Evolutionary conservation across 2,113 vertebrate species (phyloP), one percentile per base, ranked within the genome.

Genomic region (Sinosuthora webbiana): DNA sequence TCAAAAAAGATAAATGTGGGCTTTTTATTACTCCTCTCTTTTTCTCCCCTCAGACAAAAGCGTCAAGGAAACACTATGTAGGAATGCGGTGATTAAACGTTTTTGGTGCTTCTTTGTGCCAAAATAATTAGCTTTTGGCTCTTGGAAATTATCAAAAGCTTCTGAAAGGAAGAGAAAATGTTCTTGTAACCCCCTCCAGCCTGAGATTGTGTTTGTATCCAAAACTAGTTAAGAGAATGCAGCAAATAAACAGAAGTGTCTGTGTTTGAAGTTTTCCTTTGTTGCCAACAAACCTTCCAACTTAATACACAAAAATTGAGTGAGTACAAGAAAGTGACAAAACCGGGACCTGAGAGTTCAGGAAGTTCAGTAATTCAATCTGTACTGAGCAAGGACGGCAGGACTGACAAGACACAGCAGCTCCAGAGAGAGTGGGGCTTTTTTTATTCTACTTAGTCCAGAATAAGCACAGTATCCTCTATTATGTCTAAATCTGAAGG

Each of bases 251-350:
- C 64, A 75, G 69, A 56, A 93, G 35, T 5, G 4, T 56, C 79
- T n/a, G 83, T 21, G 59, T 90, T 56, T 67, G 21, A 63, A 88
- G 15, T 74, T 83, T 47, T 88, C 17, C 47, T 89, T 77, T 53
- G 49, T 64, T 83, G 83, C 73, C 57, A 81, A 42, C 37, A 89
- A 90, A 73, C 10, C 30, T 86, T 86, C 63, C 39, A 55, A 59
- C 15, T 81, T 56, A 47, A 64, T 23, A 75, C 13, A 65, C n/a
- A 89, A 63, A 91, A 92, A 68, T 15, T 0, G 2, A 83, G 30
- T 52, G 28, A 87, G 90, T 56, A 75, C 71, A 83, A 90, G 91
- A 79, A 94, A 95, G 88, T 93, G 85, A 94, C 76, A 89, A 96
- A 93, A 87, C 8, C 0, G 4, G 16, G 93, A 71, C 60, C 60